Base-by-base conservation (phyloP, 2,113 vertebrate species). In the Neolamprologus brichardi region DNA sequence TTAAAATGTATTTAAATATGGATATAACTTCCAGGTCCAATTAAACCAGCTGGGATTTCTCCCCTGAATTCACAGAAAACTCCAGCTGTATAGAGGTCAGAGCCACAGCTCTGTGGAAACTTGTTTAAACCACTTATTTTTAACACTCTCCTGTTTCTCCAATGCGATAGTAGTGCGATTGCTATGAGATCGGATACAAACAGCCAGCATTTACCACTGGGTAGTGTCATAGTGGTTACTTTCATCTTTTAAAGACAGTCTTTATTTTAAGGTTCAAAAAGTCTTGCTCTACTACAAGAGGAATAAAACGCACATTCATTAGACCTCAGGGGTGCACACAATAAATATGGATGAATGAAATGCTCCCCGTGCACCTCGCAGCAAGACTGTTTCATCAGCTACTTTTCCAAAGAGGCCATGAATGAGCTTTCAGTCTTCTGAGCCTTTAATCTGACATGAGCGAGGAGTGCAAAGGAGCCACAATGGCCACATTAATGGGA, bases 331-430 rank as follows among this genome's bases (percentile, higher is more conserved):
- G 41, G 25, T 77, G 70, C 41, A 49, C 72, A 51, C 25, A 51
- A 8, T 77, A 51, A 77, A 51, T 77, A 8, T 77, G 44, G 17
- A n/a, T 77, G 72, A 77, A 51, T 77, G 72, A 77, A 77, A 51
- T 1, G 41, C 41, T 75, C 23, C 41, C 41, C 2, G 8, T 72
- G 8, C 13, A 10, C 67, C 23, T 75, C 0, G 39, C 39, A 75
- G 70, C 23, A 25, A 28, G 23, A 17, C 67, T 28, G 25, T 49
- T 49, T 77, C 41, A 77, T 75, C 41, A 49, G 10, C 41, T 49
- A 18, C 41, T 75, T 75, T 49, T 28, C 41, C 70, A 75, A 46
- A 46, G 67, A 75, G 39, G 39, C 41, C 23, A 1, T 1, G 39
- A 77, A 77, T 30, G 25, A 51, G 44, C 72, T 77, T 51, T 51